Evolutionary conservation across 2,797 vertebrate genomes (phyloP), one percentile per base, ranked within the genome.

Genomic region (Lagodon rhomboides): DNA sequence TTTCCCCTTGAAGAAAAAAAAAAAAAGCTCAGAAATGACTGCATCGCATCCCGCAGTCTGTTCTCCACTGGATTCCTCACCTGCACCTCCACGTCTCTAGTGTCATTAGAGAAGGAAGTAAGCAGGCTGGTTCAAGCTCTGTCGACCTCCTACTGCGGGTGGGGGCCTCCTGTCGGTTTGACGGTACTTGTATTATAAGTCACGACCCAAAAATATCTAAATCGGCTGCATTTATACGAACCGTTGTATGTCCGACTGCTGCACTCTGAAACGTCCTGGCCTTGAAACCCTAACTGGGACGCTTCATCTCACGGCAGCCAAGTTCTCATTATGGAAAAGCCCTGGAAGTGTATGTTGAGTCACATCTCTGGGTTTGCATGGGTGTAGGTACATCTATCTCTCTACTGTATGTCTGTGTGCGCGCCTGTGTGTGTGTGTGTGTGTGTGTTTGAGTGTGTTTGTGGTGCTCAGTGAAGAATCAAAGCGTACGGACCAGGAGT

Each of bases 391-490:
- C 30, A 55, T 65, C 4, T 54, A 22, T 56, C 13, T 15, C 43
- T 10, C 30, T 41, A 12, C 41, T 49, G 41, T 25, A 43, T 58
- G n/a, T 83, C 11, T 50, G 20, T 67, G 23, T 70, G 62, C 73
- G 56, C 59, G 44, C 27, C 11, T 64, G 18, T 23, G 9, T 49
- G 49, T 68, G 23, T 54, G 49, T 50, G 41, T 60, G 46, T 55
- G 44, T 46, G 55, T 62, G 43, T 16, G 25, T 44, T 7, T 63
- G 44, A 59, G 17, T 63, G 4, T 49, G 60, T 78, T 41, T 68
- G 67, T 59, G 80, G 58, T 84, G 65, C 67, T 86, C 73, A 87
- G 79, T 68, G 79, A 78, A 46, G 54, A 86, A 86, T 90, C 84
- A 91, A 87, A 89, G 85, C 27, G 0, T 73, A 43, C 27, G 68